These are phyloP conservation scores for Zygaena filipendulae DNA, from an alignment of 2,888 invertebrate species.

Conservation along the genomic window DNA sequence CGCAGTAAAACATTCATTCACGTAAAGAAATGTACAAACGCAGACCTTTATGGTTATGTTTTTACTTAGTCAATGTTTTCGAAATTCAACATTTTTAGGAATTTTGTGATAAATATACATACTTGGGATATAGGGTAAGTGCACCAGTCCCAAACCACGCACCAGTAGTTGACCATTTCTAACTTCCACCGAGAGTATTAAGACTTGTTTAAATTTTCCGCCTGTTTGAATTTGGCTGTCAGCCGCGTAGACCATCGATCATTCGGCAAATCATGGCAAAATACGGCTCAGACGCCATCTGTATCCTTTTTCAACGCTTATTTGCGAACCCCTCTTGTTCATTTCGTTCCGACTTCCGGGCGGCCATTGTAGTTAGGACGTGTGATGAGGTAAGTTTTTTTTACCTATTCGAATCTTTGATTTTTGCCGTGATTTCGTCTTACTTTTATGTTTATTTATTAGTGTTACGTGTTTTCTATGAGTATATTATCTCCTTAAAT, in stretches of 20 bases:
- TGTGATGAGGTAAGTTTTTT: neutral
- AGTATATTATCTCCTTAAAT: neutral
- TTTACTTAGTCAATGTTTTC: no score
- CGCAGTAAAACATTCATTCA: no score
- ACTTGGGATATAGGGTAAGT: neutral
- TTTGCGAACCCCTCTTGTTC: neutral
- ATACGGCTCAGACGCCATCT: neutral
- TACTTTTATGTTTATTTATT: neutral
- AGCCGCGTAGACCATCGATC: neutral
- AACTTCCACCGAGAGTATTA: neutral
- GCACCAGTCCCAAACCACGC: neutral
- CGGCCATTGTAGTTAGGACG: neutral
- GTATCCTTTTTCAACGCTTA: neutral
- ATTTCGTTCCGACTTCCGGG: neutral
- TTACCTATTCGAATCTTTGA: neutral
- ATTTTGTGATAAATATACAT: no score
- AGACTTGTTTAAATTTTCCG: neutral
- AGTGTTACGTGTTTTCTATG: neutral
- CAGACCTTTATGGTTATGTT: no score
- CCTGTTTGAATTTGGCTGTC: neutral
- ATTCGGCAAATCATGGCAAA: neutral
- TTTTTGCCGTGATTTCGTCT: neutral
- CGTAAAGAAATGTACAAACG: no score
- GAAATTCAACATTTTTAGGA: no score
- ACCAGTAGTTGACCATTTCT: constrained; percentile 1